A percentile compares a stretch with the other conserved stretches of the same genome.
Evolutionary conservation across 2,113 vertebrate genomes (phyloP).

Genomic region (Otus sunia): DNA sequence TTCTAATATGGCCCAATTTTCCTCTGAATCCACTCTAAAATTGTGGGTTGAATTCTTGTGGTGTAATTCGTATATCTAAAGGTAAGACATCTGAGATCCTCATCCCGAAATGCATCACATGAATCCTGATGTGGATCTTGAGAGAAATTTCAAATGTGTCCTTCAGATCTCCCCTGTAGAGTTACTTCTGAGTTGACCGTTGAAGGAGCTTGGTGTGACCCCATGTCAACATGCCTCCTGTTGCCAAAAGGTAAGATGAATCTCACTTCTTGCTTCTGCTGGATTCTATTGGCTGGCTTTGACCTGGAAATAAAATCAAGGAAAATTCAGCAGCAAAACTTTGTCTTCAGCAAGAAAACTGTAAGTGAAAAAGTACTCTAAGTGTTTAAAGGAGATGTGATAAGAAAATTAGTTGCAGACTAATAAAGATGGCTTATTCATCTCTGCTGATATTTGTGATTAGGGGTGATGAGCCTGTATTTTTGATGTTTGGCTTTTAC

Average conservation of each 20-base stretch:
- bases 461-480: neutral
- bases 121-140: neutral
- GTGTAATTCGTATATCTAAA: neutral
- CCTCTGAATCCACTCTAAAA: neutral
- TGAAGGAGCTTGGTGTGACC: neutral
- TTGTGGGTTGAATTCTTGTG: neutral
- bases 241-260: neutral
- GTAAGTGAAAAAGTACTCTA: neutral
- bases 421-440: neutral
- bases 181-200: neutral
- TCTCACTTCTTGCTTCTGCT: neutral
- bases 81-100: neutral
- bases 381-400: neutral
- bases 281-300: neutral
- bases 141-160: neutral
- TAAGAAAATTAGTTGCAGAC: neutral
- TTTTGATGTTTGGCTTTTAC: neutral
- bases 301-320: neutral
- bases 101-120: neutral
- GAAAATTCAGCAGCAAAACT: neutral
- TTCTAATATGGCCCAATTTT: accelerated
- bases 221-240: too few species aligned
- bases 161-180: neutral
- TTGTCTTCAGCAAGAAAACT: neutral
- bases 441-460: neutral